These are phyloP conservation scores for Gavialis gangeticus DNA, from an alignment of 2,113 vertebrate species.

Conservation along the genomic window DNA sequence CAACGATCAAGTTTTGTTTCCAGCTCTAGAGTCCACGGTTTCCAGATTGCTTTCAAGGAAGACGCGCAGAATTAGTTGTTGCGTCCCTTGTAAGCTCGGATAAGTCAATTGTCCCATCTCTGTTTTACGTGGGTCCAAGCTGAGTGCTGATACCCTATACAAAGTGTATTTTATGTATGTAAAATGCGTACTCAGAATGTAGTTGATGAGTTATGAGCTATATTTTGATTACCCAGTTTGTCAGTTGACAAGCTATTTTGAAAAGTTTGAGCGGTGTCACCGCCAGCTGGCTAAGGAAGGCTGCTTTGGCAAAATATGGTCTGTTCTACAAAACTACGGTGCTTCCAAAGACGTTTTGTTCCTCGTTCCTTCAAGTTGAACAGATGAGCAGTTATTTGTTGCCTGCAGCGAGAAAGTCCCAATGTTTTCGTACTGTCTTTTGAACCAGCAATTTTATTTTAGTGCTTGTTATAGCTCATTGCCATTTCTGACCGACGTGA, in stretches of 20 bases:
- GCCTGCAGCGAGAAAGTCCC: neutral
- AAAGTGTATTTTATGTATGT: neutral
- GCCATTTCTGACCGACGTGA: neutral
- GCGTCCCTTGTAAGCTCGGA: neutral
- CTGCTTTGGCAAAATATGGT: neutral
- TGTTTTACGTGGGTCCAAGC: neutral
- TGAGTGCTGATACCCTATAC: constrained; percentile 6
- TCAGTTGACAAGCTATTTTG: neutral
- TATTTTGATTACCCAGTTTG: neutral
- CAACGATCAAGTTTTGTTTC: neutral
- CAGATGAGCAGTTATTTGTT: neutral
- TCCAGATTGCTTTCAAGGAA: too few relatives aligned
- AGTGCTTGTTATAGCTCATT: neutral
- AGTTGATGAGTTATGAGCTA: neutral
- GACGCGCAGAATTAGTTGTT: fast-evolving
- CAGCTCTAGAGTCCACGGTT: neutral
- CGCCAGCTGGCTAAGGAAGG: neutral
- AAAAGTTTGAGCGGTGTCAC: neutral
- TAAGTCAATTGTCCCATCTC: neutral
- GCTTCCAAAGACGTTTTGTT: neutral
- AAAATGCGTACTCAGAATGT: too few relatives aligned
- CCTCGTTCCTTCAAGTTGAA: neutral
- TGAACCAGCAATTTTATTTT: neutral
- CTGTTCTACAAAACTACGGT: neutral
- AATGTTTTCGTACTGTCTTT: neutral